phyloP scores from a whole-genome alignment of 2,113 vertebrate genomes.

The Aegithalos caudatus region DNA sequence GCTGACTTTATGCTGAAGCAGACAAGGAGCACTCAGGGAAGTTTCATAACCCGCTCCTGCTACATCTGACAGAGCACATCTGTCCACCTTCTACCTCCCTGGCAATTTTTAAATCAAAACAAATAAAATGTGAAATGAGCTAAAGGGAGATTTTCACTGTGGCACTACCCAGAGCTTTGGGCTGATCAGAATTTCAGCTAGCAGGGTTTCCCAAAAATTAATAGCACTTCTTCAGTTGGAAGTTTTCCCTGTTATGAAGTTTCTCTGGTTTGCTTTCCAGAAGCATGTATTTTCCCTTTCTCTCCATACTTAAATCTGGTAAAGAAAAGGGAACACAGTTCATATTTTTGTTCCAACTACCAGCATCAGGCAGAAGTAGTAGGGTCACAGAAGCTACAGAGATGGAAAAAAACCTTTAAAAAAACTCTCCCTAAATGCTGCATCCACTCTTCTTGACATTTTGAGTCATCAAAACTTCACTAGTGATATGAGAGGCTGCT shows the following conservation, averaged over 20 bases:
- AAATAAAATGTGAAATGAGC: background rate
- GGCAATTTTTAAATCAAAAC: conserved; percentile 27
- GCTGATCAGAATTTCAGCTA: background rate
- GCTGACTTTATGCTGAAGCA: conserved; percentile 33
- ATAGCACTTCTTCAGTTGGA: background rate
- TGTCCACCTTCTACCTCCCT: background rate
- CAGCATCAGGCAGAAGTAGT: background rate
- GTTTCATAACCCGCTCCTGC: background rate
- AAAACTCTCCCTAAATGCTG: background rate
- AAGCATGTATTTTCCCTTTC: background rate
- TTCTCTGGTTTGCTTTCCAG: background rate
- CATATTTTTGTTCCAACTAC: background rate
- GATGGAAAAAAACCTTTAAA: background rate
- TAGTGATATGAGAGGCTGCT: background rate
- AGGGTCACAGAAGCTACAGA: background rate
- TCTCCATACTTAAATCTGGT: background rate
- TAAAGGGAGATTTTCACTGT: background rate
- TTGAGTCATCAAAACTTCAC: conserved; percentile 1
- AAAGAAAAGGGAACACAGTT: background rate
- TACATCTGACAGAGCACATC: background rate
- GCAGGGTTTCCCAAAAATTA: background rate
- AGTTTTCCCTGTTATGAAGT: background rate
- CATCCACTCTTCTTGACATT: background rate
- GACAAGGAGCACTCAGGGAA: background rate
- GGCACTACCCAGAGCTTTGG: background rate